A percentile compares a stretch with the other conserved stretches of the same genome.
phyloP scores from a whole-genome alignment of 2,113 vertebrate species.

The Dicentrarchus labrax region DNA sequence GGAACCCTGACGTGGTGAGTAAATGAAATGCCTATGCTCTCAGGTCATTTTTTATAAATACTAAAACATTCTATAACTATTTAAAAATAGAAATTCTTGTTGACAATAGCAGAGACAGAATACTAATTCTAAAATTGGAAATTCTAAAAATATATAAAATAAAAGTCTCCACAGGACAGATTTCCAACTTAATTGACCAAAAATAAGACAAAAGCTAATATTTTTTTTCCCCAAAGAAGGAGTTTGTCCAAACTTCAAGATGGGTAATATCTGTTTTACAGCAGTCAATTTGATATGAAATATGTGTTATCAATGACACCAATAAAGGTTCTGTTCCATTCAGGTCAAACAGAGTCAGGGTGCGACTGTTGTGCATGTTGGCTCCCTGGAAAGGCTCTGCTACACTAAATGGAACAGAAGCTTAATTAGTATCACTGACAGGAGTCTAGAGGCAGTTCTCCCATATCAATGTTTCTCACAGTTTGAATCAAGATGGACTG shows the following conservation, averaged over 20 bases:
- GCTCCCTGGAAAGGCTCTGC: no score
- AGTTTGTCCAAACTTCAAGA: neutral
- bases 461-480: neutral
- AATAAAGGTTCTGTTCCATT: no score
- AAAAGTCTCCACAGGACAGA: neutral
- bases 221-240: neutral
- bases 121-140: no score
- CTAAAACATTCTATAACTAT: neutral
- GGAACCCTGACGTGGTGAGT: neutral
- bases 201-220: neutral
- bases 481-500: neutral
- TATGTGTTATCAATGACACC: no score
- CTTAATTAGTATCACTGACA: no score
- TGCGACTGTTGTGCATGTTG: no score
- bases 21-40: neutral
- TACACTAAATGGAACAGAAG: no score
- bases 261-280: no score
- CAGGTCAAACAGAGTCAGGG: no score
- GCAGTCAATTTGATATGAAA: no score
- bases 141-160: no score
- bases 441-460: neutral
- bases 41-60: neutral
- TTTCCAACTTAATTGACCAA: neutral
- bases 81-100: neutral
- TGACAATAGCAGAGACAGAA: neutral